Base-by-base conservation (phyloP, 2,797 vertebrate genomes). In the Hirundo rustica region DNA sequence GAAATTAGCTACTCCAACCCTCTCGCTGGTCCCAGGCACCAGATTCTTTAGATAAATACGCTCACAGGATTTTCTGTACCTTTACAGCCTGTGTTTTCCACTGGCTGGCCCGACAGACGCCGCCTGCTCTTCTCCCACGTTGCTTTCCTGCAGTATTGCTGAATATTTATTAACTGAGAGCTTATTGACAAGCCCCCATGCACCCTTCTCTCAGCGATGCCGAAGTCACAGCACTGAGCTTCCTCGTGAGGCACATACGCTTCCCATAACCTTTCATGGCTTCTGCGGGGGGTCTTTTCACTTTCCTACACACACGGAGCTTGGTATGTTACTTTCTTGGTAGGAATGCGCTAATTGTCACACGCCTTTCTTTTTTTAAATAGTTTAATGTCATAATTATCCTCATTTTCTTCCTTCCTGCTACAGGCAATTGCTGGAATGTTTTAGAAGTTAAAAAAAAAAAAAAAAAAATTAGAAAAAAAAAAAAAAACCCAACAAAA, bases 381-480 rank as follows among this genome's bases (percentile, higher is more conserved):
- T 90, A 93, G 79, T 85, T 94, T 92, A 91, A 93, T 96, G 91
- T 91, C 73, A 70, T 94, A 95, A 96, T 96, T 91, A 94, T 73
- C 91, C 64, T 95, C 66, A 92, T 91, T 89, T 97, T 89, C 85
- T 94, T 97, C 85, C 85, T 92, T 95, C 89, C 94, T 95, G 93
- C 85, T 92, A 81, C 85, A 95, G 92, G 93, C 88, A 90, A 92
- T 92, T 95, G 92, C 83, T 88, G 88, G 36, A 94, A 85, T 50
- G 57, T 54, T 85, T 91, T 57, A 82, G 60, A 40, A 51, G 53
- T 79, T 96, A 27, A 15, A 57, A 32, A 20, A 25, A 42, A 26
- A 8, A 9, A 1, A 29, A 29, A 42, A 22, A 3, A 6, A 2
- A 26, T n/a, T n/a, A n/a, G n/a, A 57, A 32, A 20, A 25, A 47